These are phyloP conservation scores for Heliconius hortense DNA, from an alignment of 2,888 invertebrate species.

Conservation along the genomic window DNA sequence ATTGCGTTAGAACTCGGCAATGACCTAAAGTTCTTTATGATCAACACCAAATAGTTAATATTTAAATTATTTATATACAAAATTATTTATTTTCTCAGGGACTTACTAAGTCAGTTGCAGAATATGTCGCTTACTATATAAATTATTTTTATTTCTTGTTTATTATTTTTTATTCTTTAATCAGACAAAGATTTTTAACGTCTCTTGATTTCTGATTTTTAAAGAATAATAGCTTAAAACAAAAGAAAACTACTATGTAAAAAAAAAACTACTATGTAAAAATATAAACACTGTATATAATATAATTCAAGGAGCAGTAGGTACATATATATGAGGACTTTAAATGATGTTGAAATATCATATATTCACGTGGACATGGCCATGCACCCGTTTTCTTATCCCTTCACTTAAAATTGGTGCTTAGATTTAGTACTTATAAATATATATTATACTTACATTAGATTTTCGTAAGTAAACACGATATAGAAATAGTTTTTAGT, in stretches of 20 bases:
- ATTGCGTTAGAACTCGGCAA: conserved; percentile 45
- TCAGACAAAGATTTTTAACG: background rate
- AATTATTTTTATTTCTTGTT: no score
- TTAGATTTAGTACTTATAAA: conserved; percentile 18
- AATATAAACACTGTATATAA: background rate
- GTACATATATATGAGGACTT: background rate
- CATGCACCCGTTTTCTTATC: conserved; percentile 40
- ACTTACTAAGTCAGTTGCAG: conserved; percentile 13
- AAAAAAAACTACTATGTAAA: background rate
- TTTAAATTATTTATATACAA: conserved; percentile 19
- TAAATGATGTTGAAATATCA: conserved; percentile 23
- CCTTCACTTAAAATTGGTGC: conserved; percentile 39
- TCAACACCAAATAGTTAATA: conserved; percentile 31
- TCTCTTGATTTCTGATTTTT: background rate
- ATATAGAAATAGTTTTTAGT: background rate
- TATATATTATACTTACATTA: conserved; percentile 12
- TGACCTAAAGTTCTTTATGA: conserved; percentile 41
- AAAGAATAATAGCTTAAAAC: background rate
- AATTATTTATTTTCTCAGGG: conserved; percentile 18
- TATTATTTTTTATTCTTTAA: background rate
- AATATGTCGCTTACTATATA: no score
- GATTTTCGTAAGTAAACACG: background rate
- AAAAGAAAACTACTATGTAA: no score
- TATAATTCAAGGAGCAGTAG: background rate
- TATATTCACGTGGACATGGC: conserved; percentile 32